phyloP scores from a whole-genome alignment of 1,140 invertebrate genomes.

The Rhopalosiphum maidis region DNA sequence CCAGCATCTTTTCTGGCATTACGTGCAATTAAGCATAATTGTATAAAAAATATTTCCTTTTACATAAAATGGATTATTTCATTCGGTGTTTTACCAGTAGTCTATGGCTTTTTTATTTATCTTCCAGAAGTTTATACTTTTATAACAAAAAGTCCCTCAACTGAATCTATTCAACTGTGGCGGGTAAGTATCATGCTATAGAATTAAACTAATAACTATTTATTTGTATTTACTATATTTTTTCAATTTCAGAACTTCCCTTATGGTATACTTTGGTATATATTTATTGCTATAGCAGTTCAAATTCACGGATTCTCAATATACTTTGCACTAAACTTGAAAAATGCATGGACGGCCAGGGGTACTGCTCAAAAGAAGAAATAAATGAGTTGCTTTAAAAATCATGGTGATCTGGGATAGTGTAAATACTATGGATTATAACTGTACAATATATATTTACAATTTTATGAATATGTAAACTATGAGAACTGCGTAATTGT shows the following conservation, averaged over 20 bases:
- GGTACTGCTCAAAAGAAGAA: conserved; percentile 65
- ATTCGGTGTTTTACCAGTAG: conserved; percentile 80
- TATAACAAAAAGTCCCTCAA: conserved; percentile 70
- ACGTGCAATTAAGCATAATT: conserved; percentile 84
- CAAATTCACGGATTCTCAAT: conserved; percentile 92
- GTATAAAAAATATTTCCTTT: conserved; percentile 76
- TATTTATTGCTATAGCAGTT: conserved; percentile 84
- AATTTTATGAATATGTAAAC: not conserved
- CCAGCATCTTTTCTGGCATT: conserved; percentile 87
- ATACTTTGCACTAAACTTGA: conserved; percentile 85
- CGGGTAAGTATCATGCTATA: conserved; percentile 68
- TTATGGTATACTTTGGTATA: conserved; percentile 92
- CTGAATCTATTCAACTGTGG: conserved; percentile 76
- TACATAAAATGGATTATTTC: conserved; percentile 82
- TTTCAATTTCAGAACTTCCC: conserved; percentile 80
- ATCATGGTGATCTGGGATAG: conserved; percentile 35
- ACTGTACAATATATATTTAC: not conserved
- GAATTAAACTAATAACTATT: not conserved
- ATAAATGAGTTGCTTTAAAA: conserved; percentile 59
- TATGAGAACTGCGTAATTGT: not conserved
- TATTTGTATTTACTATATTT: conserved; percentile 55
- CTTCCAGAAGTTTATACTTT: conserved; percentile 85
- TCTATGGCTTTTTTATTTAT: conserved; percentile 83
- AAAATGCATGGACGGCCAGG: conserved; percentile 84
- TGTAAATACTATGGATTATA: conserved; percentile 19